phyloP scores from a whole-genome alignment of 2,888 invertebrate species.

The Eledona agricola region DNA sequence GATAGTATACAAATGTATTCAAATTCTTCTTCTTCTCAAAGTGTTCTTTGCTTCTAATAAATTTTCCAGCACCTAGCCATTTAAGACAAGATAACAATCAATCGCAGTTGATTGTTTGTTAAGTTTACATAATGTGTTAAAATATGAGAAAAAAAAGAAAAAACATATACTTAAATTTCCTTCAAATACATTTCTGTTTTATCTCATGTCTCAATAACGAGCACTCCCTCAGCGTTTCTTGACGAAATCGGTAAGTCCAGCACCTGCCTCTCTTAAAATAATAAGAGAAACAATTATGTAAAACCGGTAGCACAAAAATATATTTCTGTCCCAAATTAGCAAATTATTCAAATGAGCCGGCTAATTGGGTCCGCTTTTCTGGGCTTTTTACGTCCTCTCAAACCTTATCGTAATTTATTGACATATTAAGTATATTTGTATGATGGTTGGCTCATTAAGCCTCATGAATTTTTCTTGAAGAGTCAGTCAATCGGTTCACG shows the following conservation, averaged over 20 bases:
- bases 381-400: constrained; percentile 33
- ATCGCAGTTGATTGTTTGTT: too few species aligned
- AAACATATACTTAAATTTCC: too few species aligned
- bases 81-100: too few species aligned
- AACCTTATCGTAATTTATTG: constrained; percentile 43
- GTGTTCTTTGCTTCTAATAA: too few species aligned
- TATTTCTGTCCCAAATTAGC: constrained; percentile 44
- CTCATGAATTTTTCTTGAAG: constrained; percentile 35
- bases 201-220: too few species aligned
- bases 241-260: constrained; percentile 1
- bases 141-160: too few species aligned
- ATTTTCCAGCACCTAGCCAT: too few species aligned
- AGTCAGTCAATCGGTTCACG: constrained; percentile 31
- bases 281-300: constrained; percentile 39
- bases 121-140: too few species aligned
- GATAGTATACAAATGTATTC: too few species aligned
- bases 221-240: too few species aligned
- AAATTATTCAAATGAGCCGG: constrained; percentile 47
- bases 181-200: too few species aligned
- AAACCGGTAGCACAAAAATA: constrained; percentile 48
- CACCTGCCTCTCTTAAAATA: constrained; percentile 31
- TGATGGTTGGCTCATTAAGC: constrained; percentile 37
- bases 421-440: constrained; percentile 40
- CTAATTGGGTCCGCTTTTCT: constrained; percentile 42
- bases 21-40: too few species aligned